Conservation (phyloP, 2,797 vertebrate genomes). For the Danio aesculapii region DNA sequence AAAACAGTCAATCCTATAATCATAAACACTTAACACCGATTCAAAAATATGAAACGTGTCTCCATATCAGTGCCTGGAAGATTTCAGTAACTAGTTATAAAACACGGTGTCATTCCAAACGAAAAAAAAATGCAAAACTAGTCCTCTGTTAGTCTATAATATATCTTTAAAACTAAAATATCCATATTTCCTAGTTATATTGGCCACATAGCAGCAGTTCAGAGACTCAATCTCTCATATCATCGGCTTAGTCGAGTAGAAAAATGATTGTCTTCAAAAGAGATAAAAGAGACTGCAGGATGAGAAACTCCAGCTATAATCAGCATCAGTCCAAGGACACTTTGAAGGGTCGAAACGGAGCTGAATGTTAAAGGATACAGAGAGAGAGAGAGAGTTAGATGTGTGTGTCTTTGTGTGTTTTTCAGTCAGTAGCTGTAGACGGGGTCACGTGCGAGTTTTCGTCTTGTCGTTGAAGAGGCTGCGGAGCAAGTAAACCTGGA, state of each 20-base stretch:
- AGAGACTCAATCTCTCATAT: constrained; percentile 26
- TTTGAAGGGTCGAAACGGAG: background rate
- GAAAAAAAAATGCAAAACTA: constrained; percentile 24
- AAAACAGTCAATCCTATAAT: background rate
- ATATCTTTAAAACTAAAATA: constrained; percentile 24
- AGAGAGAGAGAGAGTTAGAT: background rate
- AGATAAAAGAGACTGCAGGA: background rate
- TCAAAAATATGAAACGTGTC: constrained; percentile 8
- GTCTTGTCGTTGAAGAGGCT: constrained; percentile 95
- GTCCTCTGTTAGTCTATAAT: constrained; percentile 16
- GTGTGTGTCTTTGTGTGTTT: constrained; percentile 18
- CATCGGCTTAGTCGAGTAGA: constrained; percentile 39
- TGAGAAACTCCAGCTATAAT: background rate
- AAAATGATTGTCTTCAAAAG: constrained; percentile 56
- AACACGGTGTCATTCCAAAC: background rate
- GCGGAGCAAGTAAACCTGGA: constrained; percentile 94
- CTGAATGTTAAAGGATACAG: background rate
- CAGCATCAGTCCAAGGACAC: constrained; percentile 18
- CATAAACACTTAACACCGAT: background rate
- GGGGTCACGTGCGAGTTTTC: constrained; percentile 88
- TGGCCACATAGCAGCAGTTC: constrained; percentile 43
- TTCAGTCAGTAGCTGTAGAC: constrained; percentile 4
- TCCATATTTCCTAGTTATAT: constrained; percentile 1
- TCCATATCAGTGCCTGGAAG: constrained; percentile 24
- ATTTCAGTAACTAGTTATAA: constrained; percentile 41